These are phyloP conservation scores for Menidia beryllina DNA, from an alignment of 2,113 vertebrate species.

Conservation along the genomic window DNA sequence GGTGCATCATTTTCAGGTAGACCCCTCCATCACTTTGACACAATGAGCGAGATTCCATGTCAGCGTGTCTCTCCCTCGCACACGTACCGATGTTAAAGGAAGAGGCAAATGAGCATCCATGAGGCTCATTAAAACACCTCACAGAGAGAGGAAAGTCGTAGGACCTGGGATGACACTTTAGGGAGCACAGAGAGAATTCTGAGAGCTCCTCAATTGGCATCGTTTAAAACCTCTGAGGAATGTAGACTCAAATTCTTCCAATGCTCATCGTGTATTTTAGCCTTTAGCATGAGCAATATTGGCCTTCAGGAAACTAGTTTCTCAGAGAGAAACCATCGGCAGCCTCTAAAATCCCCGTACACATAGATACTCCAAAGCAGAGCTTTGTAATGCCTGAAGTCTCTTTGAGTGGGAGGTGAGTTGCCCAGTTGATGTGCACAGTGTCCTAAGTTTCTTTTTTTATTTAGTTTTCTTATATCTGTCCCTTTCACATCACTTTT, in stretches of 20 bases:
- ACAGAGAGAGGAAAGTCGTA: constrained; percentile 5
- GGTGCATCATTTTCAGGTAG: constrained; percentile 17
- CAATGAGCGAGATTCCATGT: constrained; percentile 8
- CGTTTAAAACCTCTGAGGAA: background rate
- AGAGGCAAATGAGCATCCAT: constrained; percentile 4
- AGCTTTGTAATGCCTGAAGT: background rate
- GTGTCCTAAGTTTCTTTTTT: background rate
- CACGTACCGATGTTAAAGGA: background rate
- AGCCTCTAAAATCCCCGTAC: background rate
- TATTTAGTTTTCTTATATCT: background rate
- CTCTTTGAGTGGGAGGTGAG: background rate
- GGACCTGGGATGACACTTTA: background rate
- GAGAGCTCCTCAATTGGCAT: constrained; percentile 2
- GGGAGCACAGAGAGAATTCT: constrained; percentile 4
- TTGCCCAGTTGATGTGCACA: background rate
- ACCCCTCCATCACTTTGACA: background rate
- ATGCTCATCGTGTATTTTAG: background rate
- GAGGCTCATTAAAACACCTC: constrained; percentile 13
- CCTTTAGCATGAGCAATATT: background rate
- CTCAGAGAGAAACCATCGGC: background rate
- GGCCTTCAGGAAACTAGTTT: background rate
- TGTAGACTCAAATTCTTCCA: background rate
- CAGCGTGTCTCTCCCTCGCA: background rate
- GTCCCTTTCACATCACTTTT: too few relatives aligned
- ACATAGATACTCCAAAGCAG: background rate